Conservation (phyloP, 2,888 invertebrate genomes). For the Amphimallon solstitiale region DNA sequence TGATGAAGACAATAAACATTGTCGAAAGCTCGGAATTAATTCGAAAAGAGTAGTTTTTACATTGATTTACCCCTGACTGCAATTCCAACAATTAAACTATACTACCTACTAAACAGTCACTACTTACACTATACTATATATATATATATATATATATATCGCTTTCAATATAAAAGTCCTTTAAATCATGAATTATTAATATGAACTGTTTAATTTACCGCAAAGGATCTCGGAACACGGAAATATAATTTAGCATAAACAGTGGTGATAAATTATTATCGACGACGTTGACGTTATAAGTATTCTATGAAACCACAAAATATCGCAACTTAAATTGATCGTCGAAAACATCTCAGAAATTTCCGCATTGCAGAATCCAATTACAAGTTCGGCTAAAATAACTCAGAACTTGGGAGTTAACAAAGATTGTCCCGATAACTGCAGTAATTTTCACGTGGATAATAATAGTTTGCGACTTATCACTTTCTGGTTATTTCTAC, state of each 20-base stretch:
- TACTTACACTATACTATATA: too few species aligned
- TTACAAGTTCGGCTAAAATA: slow-evolving; percentile 47
- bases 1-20: too few species aligned
- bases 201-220: not conserved
- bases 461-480: slow-evolving; percentile 50
- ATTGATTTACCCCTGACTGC: too few species aligned
- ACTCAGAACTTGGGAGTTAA: slow-evolving; percentile 45
- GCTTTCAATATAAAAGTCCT: not conserved
- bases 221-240: not conserved
- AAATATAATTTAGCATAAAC: slow-evolving; percentile 20
- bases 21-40: too few species aligned
- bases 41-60: too few species aligned
- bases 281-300: slow-evolving; percentile 10
- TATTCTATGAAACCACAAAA: slow-evolving; percentile 23
- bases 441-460: slow-evolving; percentile 45
- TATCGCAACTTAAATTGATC: slow-evolving; percentile 37
- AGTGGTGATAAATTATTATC: slow-evolving; percentile 8
- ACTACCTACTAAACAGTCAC: too few species aligned
- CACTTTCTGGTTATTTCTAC: slow-evolving; percentile 44
- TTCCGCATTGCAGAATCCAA: slow-evolving; percentile 47
- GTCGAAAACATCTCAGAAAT: slow-evolving; percentile 44
- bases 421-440: slow-evolving; percentile 49
- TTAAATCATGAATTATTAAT: not conserved
- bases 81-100: too few species aligned
- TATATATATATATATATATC: too few species aligned